Base-by-base conservation (phyloP, 2,888 invertebrate genomes). In the Leptinotarsa juncta region DNA sequence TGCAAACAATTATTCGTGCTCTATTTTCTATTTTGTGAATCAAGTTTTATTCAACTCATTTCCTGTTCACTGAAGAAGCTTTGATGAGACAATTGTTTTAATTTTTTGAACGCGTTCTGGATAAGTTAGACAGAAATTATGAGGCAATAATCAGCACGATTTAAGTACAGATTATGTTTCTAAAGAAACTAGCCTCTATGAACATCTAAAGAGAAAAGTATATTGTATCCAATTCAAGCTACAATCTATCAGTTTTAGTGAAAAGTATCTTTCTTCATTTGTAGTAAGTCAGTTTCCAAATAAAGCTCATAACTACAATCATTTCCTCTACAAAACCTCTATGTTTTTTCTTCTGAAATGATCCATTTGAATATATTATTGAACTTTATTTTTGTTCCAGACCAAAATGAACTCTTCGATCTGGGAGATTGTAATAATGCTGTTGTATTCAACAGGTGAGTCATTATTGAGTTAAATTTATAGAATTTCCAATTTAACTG, bases 361-460 rank as follows among this genome's bases (percentile, higher is more conserved):
- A 16, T n/a, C 4, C 16, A 4, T 66, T 20, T 5, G 14, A 5
- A 18, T 15, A 15, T 66, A 2, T 15, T 16, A 14, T 15, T 4
- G 16, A 26, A 20, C n/a, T 72, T 3, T 0, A 12, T 65, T 70
- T 69, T 72, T 67, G 32, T 75, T 75, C 23, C 75, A 75, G 75
- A 48, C 23, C 26, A 60, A 71, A 55, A 75, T 73, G 75, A 69
- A 60, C 70, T 57, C 75, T 69, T 67, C 72, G 12, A 70, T 72
- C 67, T 72, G 72, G 72, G 70, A 67, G 55, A 55, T 73, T 18
- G 23, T 73, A 16, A 50, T 70, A 14, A 49, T 70, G 55, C 67
- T 67, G 20, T 49, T 70, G 26, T 70, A 75, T 55, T 20, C 70
- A 23, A 32, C 70, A 70, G 75, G 75, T 75, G 67, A 53, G 75